A percentile compares a stretch with the other conserved stretches of the same genome.
These are phyloP conservation scores for Ectemnius continuus DNA, from an alignment of 2,888 invertebrate species.

Conservation along the genomic window DNA sequence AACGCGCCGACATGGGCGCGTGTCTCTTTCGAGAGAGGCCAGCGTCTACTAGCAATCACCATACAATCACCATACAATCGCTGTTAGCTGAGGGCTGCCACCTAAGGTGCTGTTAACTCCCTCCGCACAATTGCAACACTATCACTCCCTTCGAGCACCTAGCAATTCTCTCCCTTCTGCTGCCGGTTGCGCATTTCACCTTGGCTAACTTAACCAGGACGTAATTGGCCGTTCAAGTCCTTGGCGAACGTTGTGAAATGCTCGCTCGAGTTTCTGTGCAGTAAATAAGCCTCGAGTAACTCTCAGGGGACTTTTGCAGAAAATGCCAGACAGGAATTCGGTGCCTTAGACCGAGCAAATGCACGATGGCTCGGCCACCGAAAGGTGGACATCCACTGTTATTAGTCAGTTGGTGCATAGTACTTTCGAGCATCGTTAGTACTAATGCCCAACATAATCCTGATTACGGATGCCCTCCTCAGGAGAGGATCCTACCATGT, in stretches of 20 bases:
- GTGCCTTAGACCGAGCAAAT: conserved; percentile 65
- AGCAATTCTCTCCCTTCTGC: neutral
- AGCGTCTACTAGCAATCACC: neutral
- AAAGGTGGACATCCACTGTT: conserved; percentile 66
- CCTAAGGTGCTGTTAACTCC: too few species aligned
- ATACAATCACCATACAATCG: neutral
- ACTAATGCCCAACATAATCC: conserved; percentile 63
- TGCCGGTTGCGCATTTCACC: conserved; percentile 2
- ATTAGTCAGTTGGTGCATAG: conserved; percentile 59
- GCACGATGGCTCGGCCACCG: conserved; percentile 74
- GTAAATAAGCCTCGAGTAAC: neutral
- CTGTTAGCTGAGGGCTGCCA: too few species aligned
- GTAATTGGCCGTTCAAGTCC: neutral
- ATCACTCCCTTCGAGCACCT: neutral
- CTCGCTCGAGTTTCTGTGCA: neutral
- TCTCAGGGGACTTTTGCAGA: conserved; percentile 46
- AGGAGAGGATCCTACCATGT: conserved; percentile 89
- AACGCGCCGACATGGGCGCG: conserved; percentile 24
- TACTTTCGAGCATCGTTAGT: conserved; percentile 29
- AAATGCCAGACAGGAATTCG: conserved; percentile 58
- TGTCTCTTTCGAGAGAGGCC: conserved; percentile 15
- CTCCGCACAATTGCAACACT: neutral
- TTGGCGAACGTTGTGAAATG: conserved; percentile 4
- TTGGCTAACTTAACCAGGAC: neutral
- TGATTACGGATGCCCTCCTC: conserved; percentile 83